Evolutionary conservation across 92 coral and sea anemone species (phyloP).

Genomic region (Plumapathes pennacea): DNA sequence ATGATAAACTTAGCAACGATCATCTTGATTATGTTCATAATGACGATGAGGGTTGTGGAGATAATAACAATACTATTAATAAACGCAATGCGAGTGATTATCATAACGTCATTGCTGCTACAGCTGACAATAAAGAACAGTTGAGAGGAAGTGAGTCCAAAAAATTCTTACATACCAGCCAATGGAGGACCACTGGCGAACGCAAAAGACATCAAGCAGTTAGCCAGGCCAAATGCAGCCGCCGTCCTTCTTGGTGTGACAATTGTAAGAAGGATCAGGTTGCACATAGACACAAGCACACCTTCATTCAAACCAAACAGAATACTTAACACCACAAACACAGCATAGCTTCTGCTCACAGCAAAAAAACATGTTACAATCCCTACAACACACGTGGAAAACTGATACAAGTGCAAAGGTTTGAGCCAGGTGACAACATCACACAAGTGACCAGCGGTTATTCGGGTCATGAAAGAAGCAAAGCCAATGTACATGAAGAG

Average conservation of each 20-base stretch:
- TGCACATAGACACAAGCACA: conserved; percentile 11
- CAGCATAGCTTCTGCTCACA: not conserved
- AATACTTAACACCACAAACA: conserved; percentile 4
- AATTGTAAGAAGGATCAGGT: conserved; percentile 10
- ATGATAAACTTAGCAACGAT: too few relatives aligned
- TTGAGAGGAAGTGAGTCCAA: too few relatives aligned
- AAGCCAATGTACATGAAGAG: conserved; percentile 17
- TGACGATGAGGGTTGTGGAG: too few relatives aligned
- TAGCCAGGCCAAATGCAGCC: conserved; percentile 19
- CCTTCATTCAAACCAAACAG: conserved; percentile 22
- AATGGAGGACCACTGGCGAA: conserved; percentile 27
- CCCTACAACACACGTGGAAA: conserved; percentile 3
- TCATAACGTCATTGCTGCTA: too few relatives aligned
- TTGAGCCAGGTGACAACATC: conserved; percentile 17
- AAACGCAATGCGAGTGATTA: too few relatives aligned
- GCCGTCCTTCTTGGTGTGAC: conserved; percentile 13
- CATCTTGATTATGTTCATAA: too few relatives aligned
- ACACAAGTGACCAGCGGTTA: conserved; percentile 15
- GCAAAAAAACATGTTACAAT: conserved; percentile 3
- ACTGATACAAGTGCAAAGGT: conserved; percentile 17
- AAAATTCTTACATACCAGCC: conserved; percentile 21
- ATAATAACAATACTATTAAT: too few relatives aligned
- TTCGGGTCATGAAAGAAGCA: conserved; percentile 11
- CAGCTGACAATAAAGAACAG: too few relatives aligned
- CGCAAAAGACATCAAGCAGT: conserved; percentile 17